Conservation (phyloP, 2,113 vertebrate genomes). For the Hypocryptadius cinnamomeus region DNA sequence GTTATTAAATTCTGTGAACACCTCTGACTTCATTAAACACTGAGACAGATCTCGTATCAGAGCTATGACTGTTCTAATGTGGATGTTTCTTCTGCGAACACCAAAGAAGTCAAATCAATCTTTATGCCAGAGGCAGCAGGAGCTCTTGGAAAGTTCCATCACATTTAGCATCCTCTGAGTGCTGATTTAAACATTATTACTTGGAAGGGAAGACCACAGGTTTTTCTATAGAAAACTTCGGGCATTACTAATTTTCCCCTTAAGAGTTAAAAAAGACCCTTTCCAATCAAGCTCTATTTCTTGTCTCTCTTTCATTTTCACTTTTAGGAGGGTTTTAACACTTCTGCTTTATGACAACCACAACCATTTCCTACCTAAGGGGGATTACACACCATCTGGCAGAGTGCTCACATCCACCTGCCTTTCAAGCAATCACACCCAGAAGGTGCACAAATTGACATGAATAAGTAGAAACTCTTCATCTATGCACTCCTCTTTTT, state of each 20-base stretch:
- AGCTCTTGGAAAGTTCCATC: background rate
- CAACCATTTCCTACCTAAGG: background rate
- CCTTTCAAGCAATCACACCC: background rate
- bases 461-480: background rate
- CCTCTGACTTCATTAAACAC: background rate
- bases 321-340: background rate
- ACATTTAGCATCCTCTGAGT: background rate
- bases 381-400: background rate
- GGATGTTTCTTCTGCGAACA: background rate
- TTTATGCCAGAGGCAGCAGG: background rate
- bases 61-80: rapidly evolving
- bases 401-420: background rate
- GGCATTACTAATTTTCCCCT: background rate
- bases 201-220: background rate
- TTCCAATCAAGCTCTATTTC: background rate
- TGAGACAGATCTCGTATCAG: background rate
- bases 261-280: background rate
- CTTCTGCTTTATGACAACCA: background rate
- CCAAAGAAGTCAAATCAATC: background rate
- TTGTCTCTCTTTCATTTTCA: background rate
- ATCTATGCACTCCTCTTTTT: background rate
- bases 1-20: background rate
- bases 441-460: background rate
- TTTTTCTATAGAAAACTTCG: background rate
- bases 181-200: background rate